Base-by-base conservation (phyloP, 2,797 vertebrate genomes). In the Sarcophilus harrisii region DNA sequence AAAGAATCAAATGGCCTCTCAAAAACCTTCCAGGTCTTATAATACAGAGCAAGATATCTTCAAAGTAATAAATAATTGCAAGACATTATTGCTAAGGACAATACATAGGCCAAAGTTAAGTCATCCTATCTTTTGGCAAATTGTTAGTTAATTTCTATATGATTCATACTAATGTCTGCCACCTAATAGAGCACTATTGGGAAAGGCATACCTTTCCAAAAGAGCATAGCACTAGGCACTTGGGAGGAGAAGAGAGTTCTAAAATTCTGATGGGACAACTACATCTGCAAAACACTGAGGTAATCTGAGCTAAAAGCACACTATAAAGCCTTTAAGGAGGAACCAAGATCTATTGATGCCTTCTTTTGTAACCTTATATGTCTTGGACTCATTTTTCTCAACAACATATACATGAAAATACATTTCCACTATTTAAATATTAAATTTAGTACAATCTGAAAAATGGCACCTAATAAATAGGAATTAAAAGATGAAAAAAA, bases 101-200 rank as follows among this genome's bases (percentile, higher is more conserved):
- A 73, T 6, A 38, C 32, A 38, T n/a, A 81, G 66, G 32, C n/a
- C 16, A 73, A 73, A 73, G 32, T 81, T 24, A 81, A 81, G 1
- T 21, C 66, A 81, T 27, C 45, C 30, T 90, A 49, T 38, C 58
- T 58, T 32, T 29, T n/a, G 8, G 6, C 8, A 94, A 1, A 6
- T 55, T 92, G 62, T 45, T 93, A 57, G 38, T 55, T 49, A 89
- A 57, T 52, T 95, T 89, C 32, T 94, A 60, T 57, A 38, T 28
- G 93, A 55, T 28, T 55, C 9, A 90, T 2, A 89, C 93, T 87
- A 96, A 94, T 92, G 93, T 18, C 13, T 59, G 89, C 94, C 90
- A 91, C 94, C 59, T 55, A 93, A 95, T 58, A 91, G 28, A 57
- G 13, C 49, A n/a, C n/a, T n/a, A 30, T 58, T 11, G 55, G 59